A percentile compares a stretch with the other conserved stretches of the same genome.
Conservation (phyloP, 2,888 invertebrate genomes). For the Hypomecis punctinalis region DNA sequence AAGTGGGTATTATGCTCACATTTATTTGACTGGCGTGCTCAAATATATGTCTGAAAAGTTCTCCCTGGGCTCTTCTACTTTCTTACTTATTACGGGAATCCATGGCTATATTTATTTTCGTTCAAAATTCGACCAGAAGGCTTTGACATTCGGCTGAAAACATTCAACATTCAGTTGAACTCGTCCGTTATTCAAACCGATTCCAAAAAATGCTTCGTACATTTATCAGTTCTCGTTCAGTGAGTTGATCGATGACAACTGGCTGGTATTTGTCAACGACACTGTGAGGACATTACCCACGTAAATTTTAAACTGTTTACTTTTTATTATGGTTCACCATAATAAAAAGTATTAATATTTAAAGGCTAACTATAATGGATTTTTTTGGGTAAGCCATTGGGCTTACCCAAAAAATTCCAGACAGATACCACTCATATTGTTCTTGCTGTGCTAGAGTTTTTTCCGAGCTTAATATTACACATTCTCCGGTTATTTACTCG, state of each 20-base stretch:
- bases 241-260: slow-evolving; percentile 67
- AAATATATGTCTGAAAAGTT: no score
- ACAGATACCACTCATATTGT: no score
- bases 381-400: no score
- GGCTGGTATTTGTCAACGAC: slow-evolving; percentile 65
- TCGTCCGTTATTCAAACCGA: slow-evolving; percentile 50
- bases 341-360: no score
- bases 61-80: no score
- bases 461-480: no score
- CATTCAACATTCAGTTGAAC: slow-evolving; percentile 1
- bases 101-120: slow-evolving; percentile 49
- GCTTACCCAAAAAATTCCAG: no score
- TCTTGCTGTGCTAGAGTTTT: no score
- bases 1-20: no score
- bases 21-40: no score
- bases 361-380: no score
- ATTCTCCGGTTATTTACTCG: no score
- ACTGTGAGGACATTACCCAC: slow-evolving; percentile 53
- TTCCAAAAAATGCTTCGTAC: slow-evolving; percentile 68
- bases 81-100: slow-evolving; percentile 48
- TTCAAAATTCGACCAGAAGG: slow-evolving; percentile 1
- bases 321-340: slow-evolving; percentile 13
- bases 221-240: slow-evolving; percentile 68
- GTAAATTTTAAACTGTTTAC: slow-evolving; percentile 46
- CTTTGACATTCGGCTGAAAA: not conserved